phyloP scores from a whole-genome alignment of 2,113 vertebrate genomes.

The Sphaerodactylus townsendi region DNA sequence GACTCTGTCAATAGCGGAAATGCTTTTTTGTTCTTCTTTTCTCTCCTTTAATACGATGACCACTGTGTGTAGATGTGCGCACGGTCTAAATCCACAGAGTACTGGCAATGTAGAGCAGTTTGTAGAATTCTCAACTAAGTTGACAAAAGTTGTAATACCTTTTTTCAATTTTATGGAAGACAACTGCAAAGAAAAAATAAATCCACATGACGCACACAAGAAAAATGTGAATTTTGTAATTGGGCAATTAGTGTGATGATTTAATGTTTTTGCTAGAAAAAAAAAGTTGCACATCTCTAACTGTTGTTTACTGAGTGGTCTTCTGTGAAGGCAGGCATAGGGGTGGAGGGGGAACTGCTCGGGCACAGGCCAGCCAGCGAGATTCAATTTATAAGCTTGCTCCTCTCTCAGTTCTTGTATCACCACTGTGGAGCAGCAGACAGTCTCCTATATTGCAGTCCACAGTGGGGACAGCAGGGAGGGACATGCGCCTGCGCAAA shows the following conservation, averaged over 20 bases:
- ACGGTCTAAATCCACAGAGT: background rate
- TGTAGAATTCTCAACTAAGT: background rate
- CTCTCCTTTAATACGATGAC: background rate
- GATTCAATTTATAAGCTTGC: too few species aligned
- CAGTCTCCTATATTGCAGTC: too few species aligned
- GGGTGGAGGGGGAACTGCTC: too few species aligned
- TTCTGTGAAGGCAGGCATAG: too few species aligned
- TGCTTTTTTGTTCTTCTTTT: background rate
- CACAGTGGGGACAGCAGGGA: too few species aligned
- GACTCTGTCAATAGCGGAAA: background rate
- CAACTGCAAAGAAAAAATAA: background rate
- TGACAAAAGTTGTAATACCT: background rate
- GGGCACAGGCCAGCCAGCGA: too few species aligned
- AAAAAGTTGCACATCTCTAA: too few species aligned
- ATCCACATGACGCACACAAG: background rate
- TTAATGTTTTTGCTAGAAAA: background rate
- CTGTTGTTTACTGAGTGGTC: too few species aligned
- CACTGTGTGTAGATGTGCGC: background rate
- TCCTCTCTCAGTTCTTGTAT: too few species aligned
- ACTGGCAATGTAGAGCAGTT: background rate
- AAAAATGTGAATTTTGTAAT: background rate
- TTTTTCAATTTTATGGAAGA: background rate
- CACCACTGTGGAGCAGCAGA: too few species aligned
- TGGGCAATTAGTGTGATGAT: background rate
- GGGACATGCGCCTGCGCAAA: too few species aligned